Evolutionary conservation across 2,888 invertebrate species (phyloP), one percentile per base, ranked within the genome.

Genomic region (Pterostichus madidus): DNA sequence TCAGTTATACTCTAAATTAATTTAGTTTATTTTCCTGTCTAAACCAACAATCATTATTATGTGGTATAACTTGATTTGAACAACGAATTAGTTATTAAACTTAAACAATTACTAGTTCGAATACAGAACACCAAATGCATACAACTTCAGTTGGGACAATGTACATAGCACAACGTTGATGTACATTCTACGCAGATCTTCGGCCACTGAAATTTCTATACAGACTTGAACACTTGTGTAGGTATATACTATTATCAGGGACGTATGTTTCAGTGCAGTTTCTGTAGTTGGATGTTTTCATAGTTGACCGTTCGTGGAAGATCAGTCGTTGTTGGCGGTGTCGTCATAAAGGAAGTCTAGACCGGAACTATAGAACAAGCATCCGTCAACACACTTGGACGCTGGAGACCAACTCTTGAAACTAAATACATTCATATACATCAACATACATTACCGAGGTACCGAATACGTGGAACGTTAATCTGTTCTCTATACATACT

Each of bases 41-140:
- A 39, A 39, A 39, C 39, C 8, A 39, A 39, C 39, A 39, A 39
- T 39, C 39, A 39, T 8, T 39, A 39, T 3, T 39, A 39, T 5
- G 39, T 5, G 39, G 53, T 17, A 53, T 53, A 53, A 53, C 53
- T 53, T 53, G 53, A 53, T 53, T 15, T 8, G 39, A 53, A 53
- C 17, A 17, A 15, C 17, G 53, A 53, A 53, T 53, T 53, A 53
- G 53, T 53, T 53, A 53, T 53, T 53, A 2, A 53, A 53, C 53
- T 53, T 53, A 8, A 53, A 53, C 53, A 53, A 53, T 53, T 53
- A 53, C 53, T 3, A 53, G 53, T 53, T 53, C 13, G 8, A 53
- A 53, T 53, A 53, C 39, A 39, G 0, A 2, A 8, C 39, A 39
- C 39, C 7, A 39, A 39, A 39, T 39, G 39, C 39, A 39, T 8